Conservation (phyloP, 2,888 invertebrate genomes). For the Adelphocoris suturalis region DNA sequence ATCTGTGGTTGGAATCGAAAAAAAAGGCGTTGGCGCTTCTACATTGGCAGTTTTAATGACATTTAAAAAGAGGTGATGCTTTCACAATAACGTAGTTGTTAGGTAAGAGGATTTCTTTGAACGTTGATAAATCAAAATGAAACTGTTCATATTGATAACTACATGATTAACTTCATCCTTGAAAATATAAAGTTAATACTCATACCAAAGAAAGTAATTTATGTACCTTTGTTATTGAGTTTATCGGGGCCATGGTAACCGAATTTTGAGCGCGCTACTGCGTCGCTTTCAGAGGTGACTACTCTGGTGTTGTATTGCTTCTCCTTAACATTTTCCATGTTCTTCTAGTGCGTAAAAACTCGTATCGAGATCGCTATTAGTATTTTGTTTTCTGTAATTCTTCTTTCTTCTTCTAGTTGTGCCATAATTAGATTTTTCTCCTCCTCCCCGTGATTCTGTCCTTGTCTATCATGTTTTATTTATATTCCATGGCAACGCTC, state of each 20-base stretch:
- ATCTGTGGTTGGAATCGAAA: too few species aligned
- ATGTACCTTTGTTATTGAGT: background rate
- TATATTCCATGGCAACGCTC: too few species aligned
- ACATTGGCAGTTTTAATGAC: too few species aligned
- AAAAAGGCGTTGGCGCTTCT: too few species aligned
- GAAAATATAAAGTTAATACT: background rate
- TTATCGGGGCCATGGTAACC: background rate
- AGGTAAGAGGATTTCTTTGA: too few species aligned
- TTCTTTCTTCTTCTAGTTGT: conserved; percentile 3
- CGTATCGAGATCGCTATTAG: background rate
- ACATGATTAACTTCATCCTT: background rate
- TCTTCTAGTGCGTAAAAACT: background rate
- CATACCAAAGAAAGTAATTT: conserved; percentile 13
- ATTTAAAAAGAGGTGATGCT: too few species aligned
- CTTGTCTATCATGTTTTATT: too few species aligned
- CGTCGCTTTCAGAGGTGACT: background rate
- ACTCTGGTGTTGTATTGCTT: background rate
- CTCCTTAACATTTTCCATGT: background rate
- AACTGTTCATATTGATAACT: background rate
- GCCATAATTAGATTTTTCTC: conserved; percentile 17
- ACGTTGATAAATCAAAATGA: too few species aligned
- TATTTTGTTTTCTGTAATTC: background rate
- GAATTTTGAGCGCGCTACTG: background rate
- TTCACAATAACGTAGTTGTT: too few species aligned
- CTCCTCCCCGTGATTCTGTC: background rate